Evolutionary conservation across 2,797 vertebrate species (phyloP).

Genomic region (Myotis planiceps): DNA sequence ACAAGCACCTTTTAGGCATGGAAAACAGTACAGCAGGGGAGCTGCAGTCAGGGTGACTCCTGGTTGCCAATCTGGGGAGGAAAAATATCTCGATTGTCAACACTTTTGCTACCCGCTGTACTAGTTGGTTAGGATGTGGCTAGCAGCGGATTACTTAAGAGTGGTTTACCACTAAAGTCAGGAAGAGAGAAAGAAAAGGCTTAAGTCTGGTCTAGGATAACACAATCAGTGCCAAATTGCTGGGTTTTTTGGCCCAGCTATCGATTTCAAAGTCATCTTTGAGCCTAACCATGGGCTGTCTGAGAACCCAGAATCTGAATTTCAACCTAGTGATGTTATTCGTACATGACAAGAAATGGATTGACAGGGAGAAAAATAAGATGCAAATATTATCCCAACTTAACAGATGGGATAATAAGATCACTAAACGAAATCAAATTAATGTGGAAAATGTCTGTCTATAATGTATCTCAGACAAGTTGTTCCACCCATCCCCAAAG

Average conservation of each 20-base stretch:
- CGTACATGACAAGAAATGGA: not conserved
- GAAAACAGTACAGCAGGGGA: not conserved
- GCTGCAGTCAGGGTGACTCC: not conserved
- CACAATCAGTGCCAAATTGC: not conserved
- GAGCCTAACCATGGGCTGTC: not conserved
- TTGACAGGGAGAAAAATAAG: not conserved
- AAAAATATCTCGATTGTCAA: not conserved
- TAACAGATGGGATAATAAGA: slow-evolving; percentile 7
- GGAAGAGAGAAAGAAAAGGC: not conserved
- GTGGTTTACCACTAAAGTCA: not conserved
- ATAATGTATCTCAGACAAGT: not conserved
- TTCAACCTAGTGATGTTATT: not conserved
- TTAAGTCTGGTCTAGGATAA: not conserved
- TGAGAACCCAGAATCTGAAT: not conserved
- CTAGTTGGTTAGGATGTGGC: not conserved
- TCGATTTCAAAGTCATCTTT: not conserved
- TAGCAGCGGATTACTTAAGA: not conserved
- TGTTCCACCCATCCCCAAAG: not conserved
- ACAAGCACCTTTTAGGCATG: not conserved
- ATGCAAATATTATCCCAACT: not conserved
- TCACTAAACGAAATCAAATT: not conserved
- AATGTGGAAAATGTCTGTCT: slow-evolving; percentile 4
- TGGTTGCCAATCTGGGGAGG: not conserved
- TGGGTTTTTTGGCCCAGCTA: not conserved
- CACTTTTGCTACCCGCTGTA: not conserved